Conservation (phyloP, 2,797 vertebrate genomes). For the Salarias fasciatus region DNA sequence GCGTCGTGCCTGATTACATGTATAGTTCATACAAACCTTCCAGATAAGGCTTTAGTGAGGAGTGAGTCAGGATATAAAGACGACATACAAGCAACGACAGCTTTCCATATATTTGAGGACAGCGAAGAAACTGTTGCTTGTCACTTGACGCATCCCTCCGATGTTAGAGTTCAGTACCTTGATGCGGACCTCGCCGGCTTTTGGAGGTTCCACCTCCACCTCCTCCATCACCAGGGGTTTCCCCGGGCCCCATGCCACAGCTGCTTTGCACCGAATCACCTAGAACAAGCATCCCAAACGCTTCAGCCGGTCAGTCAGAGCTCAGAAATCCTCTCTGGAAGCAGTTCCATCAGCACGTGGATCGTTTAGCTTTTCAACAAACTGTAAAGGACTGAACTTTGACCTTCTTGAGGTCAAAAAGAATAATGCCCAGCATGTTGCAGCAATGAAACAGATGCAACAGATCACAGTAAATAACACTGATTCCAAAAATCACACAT, state of each 20-base stretch:
- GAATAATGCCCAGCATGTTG: background rate
- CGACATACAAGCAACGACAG: background rate
- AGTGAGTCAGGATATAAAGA: background rate
- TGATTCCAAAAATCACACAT: too few relatives aligned
- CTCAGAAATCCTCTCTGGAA: too few relatives aligned
- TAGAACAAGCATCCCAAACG: conserved; percentile 51
- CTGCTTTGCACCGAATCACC: conserved; percentile 92
- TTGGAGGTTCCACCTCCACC: conserved; percentile 90
- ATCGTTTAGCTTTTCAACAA: too few relatives aligned
- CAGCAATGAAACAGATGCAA: background rate
- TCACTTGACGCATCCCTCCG: too few relatives aligned
- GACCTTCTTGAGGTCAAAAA: too few relatives aligned
- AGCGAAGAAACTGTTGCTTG: too few relatives aligned
- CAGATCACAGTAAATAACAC: background rate
- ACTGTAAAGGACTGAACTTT: background rate
- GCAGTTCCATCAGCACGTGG: too few relatives aligned
- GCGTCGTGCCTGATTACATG: background rate
- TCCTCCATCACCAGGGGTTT: conserved; percentile 90
- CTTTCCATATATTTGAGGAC: too few relatives aligned
- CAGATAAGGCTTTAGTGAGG: background rate
- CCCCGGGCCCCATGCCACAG: conserved; percentile 91
- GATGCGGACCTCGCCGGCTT: conserved; percentile 89
- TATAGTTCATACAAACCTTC: background rate
- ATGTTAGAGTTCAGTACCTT: conserved; percentile 82
- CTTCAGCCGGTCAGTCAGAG: conserved; percentile 16